Conservation (phyloP, 2,888 invertebrate species). For the Epinotia nisella region DNA sequence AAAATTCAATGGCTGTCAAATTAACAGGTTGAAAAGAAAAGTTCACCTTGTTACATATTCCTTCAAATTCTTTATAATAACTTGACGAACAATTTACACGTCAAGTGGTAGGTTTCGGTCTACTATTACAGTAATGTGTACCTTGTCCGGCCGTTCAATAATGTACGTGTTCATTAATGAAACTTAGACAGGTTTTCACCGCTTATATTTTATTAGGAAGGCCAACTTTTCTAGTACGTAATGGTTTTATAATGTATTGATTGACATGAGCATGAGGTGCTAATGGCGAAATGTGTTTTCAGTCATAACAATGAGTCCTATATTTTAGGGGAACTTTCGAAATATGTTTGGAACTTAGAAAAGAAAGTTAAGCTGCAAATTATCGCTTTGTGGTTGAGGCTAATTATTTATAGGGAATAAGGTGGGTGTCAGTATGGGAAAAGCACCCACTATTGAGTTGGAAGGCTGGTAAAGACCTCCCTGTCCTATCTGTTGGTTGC, state of each 20-base stretch:
- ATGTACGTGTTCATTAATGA: neutral
- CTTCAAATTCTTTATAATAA: neutral
- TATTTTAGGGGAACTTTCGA: too few species aligned
- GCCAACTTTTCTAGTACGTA: neutral
- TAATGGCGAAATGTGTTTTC: too few species aligned
- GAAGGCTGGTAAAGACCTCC: too few species aligned
- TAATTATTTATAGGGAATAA: too few species aligned
- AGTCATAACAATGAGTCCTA: too few species aligned
- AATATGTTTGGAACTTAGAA: too few species aligned
- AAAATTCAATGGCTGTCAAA: neutral
- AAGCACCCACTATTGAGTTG: too few species aligned
- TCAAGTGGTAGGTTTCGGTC: constrained; percentile 10
- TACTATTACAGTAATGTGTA: constrained; percentile 18
- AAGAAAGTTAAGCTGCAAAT: too few species aligned
- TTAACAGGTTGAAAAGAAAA: neutral
- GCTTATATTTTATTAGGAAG: constrained; percentile 10
- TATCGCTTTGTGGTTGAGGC: too few species aligned
- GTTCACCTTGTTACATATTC: neutral
- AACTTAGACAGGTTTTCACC: neutral
- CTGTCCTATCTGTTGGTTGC: too few species aligned
- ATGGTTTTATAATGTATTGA: neutral
- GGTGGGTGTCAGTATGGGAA: too few species aligned
- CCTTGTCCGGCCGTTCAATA: neutral
- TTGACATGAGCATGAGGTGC: neutral
- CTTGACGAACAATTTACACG: constrained; percentile 22